phyloP scores from a whole-genome alignment of 2,113 vertebrate genomes.

The Phyllostomus hastatus region DNA sequence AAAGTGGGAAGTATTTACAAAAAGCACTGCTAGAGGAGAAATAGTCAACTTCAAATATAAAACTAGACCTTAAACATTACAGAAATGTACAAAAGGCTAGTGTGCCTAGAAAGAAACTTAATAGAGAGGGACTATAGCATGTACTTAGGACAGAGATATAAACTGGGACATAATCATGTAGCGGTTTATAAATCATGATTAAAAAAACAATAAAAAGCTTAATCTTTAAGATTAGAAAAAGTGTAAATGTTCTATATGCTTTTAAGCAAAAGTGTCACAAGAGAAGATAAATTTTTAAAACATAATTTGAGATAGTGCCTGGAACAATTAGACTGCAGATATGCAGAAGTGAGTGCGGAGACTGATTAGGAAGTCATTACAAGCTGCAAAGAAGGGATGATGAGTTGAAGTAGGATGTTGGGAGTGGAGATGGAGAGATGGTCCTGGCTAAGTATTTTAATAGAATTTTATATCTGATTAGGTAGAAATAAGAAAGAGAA shows the following conservation, averaged over 20 bases:
- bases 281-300: conserved; percentile 13
- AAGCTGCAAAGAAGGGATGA: neutral
- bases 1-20: neutral
- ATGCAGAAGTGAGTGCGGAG: neutral
- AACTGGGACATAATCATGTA: neutral
- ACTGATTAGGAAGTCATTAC: neutral
- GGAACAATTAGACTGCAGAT: neutral
- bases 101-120: neutral
- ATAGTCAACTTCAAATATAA: neutral
- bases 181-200: neutral
- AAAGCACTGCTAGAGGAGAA: rapidly evolving
- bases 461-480: neutral
- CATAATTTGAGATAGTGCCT: neutral
- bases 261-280: neutral
- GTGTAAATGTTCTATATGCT: neutral
- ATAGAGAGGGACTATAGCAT: neutral
- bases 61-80: neutral
- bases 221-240: neutral
- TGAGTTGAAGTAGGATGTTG: neutral
- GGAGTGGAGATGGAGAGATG: neutral
- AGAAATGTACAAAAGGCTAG: neutral
- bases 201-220: neutral
- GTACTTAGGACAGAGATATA: neutral
- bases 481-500: neutral
- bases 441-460: neutral